Evolutionary conservation across 2,797 vertebrate species (phyloP).

Genomic region (Helostoma temminkii): DNA sequence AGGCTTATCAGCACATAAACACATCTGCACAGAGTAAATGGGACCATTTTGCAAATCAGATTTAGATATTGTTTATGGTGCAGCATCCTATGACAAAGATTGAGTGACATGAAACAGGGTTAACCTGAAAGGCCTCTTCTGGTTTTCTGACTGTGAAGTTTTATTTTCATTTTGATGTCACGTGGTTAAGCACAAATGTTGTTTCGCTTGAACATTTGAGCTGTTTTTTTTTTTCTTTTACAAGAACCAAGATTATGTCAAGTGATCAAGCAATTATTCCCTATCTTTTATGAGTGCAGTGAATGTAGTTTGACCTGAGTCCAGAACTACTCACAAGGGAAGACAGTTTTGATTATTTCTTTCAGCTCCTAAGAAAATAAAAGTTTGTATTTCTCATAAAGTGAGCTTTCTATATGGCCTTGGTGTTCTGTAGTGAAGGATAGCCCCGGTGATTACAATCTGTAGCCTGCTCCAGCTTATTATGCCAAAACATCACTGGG

Average conservation of each 20-base stretch:
- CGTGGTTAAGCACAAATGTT: slow-evolving; percentile 12
- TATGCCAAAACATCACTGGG: slow-evolving; percentile 78
- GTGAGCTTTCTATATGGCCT: slow-evolving; percentile 51
- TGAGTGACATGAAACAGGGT: slow-evolving; percentile 46
- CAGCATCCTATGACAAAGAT: slow-evolving; percentile 32
- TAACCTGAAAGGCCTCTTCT: slow-evolving; percentile 32
- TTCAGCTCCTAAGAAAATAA: slow-evolving; percentile 27
- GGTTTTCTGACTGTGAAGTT: slow-evolving; percentile 2
- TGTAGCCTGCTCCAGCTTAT: slow-evolving; percentile 67
- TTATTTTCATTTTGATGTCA: slow-evolving; percentile 42
- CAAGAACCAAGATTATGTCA: slow-evolving; percentile 10
- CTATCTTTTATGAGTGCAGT: slow-evolving; percentile 16
- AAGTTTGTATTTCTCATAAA: slow-evolving; percentile 49
- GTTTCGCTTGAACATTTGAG: slow-evolving; percentile 35
- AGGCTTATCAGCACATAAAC: slow-evolving; percentile 67
- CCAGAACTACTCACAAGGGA: slow-evolving; percentile 26
- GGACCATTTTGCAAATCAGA: slow-evolving; percentile 58
- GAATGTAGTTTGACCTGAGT: slow-evolving; percentile 26
- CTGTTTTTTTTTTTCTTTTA: slow-evolving; percentile 15
- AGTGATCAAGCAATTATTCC: slow-evolving; percentile 28
- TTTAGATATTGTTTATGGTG: slow-evolving; percentile 45
- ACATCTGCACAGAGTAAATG: slow-evolving; percentile 19
- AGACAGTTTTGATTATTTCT: slow-evolving; percentile 41
- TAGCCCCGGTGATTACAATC: slow-evolving; percentile 73
- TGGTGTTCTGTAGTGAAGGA: slow-evolving; percentile 47